Percentiles rank a stretch among this genome's conserved stretches.
Evolutionary conservation across 2,888 invertebrate genomes (phyloP).

Genomic region (Meandrusa payeni): DNA sequence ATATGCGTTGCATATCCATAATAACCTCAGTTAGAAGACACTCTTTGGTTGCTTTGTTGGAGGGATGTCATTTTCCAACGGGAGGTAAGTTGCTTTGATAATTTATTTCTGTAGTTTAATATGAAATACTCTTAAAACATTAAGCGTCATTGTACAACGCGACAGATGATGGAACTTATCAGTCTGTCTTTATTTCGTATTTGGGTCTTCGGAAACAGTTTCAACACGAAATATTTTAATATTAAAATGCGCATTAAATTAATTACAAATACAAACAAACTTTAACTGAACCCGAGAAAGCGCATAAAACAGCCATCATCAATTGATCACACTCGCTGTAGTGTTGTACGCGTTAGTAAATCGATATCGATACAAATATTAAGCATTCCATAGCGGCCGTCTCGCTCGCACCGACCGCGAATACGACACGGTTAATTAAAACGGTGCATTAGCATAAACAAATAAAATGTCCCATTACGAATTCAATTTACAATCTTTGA

Average conservation of each 20-base stretch:
- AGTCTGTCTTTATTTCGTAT: too few species aligned
- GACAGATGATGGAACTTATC: too few species aligned
- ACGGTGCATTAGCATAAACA: constrained; percentile 78
- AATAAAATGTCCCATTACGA: constrained; percentile 78
- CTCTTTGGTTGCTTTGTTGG: too few species aligned
- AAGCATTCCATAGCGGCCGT: constrained; percentile 44
- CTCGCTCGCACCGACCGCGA: constrained; percentile 40
- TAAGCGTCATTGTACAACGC: too few species aligned
- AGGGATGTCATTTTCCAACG: too few species aligned
- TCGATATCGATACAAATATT: constrained; percentile 50
- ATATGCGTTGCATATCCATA: too few species aligned
- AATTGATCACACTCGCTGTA: constrained; percentile 60
- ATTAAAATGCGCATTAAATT: constrained; percentile 41
- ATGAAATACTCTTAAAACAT: too few species aligned
- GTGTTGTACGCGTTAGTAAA: constrained; percentile 68
- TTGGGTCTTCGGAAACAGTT: too few species aligned
- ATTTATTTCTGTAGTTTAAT: too few species aligned
- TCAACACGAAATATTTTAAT: neutral
- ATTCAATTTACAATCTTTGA: constrained; percentile 79
- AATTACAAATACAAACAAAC: constrained; percentile 33
- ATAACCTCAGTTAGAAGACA: too few species aligned
- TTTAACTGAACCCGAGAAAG: constrained; percentile 17
- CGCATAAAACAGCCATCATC: constrained; percentile 38
- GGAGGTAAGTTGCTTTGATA: too few species aligned
- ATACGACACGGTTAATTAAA: constrained; percentile 69